Conservation (phyloP, 2,113 vertebrate species). For the Colossoma macropomum region DNA sequence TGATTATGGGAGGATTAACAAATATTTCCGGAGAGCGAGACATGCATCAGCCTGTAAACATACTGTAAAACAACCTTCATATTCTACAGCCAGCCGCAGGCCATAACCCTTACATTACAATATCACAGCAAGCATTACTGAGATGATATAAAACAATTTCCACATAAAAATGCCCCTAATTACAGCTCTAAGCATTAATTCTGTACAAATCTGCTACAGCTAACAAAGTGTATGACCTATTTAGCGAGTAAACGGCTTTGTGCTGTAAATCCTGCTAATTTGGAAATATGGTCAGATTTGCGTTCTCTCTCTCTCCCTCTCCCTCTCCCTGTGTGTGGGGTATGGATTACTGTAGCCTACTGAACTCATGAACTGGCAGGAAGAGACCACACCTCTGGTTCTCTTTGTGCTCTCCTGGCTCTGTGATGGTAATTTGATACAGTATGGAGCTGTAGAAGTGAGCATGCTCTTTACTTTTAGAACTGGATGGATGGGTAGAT, state of each 20-base stretch:
- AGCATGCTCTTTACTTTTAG: not conserved
- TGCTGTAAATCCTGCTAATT: slow-evolving; percentile 36
- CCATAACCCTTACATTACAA: slow-evolving; percentile 10
- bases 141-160: slow-evolving; percentile 22
- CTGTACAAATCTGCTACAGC: slow-evolving; percentile 22
- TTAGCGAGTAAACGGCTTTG: slow-evolving; percentile 33
- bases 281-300: slow-evolving; percentile 6
- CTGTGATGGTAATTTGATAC: not conserved
- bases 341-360: slow-evolving; percentile 13
- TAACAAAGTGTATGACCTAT: slow-evolving; percentile 33
- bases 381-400: not conserved
- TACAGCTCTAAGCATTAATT: slow-evolving; percentile 26
- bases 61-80: not conserved
- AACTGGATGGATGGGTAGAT: not conserved
- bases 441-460: not conserved
- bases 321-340: not conserved
- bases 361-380: not conserved
- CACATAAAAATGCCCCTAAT: slow-evolving; percentile 28
- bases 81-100: not conserved
- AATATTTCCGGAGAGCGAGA: slow-evolving; percentile 33
- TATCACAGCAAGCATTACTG: not conserved
- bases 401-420: not conserved
- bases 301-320: not conserved
- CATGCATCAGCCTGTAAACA: not conserved
- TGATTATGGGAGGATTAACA: slow-evolving; percentile 35